Percentiles rank a stretch among this genome's conserved stretches.
phyloP scores from a whole-genome alignment of 2,888 invertebrate genomes.

The Cryptocheilus praepositus region DNA sequence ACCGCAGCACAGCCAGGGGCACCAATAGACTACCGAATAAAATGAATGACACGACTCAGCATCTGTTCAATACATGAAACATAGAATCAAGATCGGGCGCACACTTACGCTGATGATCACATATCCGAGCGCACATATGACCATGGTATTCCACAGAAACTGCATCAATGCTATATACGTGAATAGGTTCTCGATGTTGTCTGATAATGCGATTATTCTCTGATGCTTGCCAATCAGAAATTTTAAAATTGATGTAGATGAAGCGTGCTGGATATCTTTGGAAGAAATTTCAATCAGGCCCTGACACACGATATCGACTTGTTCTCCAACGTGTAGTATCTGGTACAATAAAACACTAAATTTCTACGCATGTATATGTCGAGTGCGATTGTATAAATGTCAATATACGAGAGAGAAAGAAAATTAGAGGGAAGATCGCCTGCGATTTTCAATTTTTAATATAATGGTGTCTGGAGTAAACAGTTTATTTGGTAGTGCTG shows the following conservation, averaged over 20 bases:
- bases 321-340: constrained; percentile 29
- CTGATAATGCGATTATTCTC: constrained; percentile 30
- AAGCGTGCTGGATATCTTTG: not conserved
- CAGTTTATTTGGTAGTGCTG: too few relatives aligned
- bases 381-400: too few relatives aligned
- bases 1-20: constrained; percentile 13
- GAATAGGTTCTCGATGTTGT: constrained; percentile 34
- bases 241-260: not conserved
- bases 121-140: constrained; percentile 42
- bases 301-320: constrained; percentile 26
- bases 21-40: constrained; percentile 33
- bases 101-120: constrained; percentile 40
- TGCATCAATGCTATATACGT: constrained; percentile 36
- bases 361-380: too few relatives aligned
- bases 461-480: too few relatives aligned
- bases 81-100: not conserved
- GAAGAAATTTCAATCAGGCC: constrained; percentile 5
- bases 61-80: not conserved
- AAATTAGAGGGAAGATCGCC: too few relatives aligned
- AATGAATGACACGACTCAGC: not conserved
- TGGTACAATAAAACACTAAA: constrained; percentile 1
- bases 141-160: constrained; percentile 32
- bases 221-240: constrained; percentile 27
- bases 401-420: too few relatives aligned
- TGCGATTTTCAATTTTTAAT: too few relatives aligned